Evolutionary conservation across 2,797 vertebrate species (phyloP).

Genomic region (Neostethus bicornis): DNA sequence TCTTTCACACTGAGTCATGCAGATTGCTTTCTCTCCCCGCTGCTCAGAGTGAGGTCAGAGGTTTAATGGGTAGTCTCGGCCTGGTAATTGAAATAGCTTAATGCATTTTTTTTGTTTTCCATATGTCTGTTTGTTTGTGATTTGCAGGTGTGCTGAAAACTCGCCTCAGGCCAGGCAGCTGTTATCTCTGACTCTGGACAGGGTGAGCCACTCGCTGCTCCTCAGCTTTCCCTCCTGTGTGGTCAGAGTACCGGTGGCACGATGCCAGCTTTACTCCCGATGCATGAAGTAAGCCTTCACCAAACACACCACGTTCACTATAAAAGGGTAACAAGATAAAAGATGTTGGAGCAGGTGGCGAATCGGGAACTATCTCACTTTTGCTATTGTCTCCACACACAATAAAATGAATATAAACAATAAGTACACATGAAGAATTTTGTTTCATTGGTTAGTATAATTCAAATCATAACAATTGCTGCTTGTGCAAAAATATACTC

Average conservation of each 20-base stretch:
- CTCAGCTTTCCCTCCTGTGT: conserved; percentile 90
- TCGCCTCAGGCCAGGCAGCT: conserved; percentile 82
- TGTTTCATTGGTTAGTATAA: no score
- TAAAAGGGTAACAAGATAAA: conserved; percentile 8
- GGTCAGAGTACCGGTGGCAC: conserved; percentile 89
- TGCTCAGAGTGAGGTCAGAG: conserved; percentile 39
- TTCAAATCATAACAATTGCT: no score
- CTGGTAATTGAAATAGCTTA: conserved; percentile 47
- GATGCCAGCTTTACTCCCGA: conserved; percentile 91
- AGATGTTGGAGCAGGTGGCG: conserved; percentile 22
- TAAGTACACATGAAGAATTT: conserved; percentile 18
- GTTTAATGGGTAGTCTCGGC: conserved; percentile 28
- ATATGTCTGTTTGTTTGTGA: conserved; percentile 17
- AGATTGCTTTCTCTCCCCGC: conserved; percentile 7
- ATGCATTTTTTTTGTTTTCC: conserved; percentile 34
- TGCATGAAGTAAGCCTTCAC: conserved; percentile 92
- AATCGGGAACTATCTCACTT: conserved; percentile 26
- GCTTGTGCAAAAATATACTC: no score
- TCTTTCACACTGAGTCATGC: conserved; percentile 27
- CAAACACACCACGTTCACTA: not conserved
- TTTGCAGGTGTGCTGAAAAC: conserved; percentile 84
- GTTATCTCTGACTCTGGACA: conserved; percentile 89
- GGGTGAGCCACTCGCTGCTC: conserved; percentile 85
- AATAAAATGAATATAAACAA: conserved; percentile 21
- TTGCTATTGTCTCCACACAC: conserved; percentile 36